These are phyloP conservation scores for Buathra laborator DNA, from an alignment of 2,888 invertebrate species.

Conservation along the genomic window DNA sequence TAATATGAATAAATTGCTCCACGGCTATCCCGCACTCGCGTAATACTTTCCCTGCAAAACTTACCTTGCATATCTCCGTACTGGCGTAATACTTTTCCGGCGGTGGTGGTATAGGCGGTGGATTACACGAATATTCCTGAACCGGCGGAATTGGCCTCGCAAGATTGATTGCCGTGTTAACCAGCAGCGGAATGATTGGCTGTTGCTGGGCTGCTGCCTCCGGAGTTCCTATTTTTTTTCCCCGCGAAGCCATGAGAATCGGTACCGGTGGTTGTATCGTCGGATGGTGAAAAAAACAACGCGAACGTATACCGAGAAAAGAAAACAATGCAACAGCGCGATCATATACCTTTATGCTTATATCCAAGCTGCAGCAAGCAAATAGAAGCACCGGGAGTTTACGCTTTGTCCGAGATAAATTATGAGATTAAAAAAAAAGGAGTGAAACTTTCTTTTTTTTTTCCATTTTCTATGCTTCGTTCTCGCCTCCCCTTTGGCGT, in stretches of 20 bases:
- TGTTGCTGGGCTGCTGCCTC: constrained; percentile 76
- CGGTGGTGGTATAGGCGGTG: constrained; percentile 89
- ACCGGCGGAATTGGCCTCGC: constrained; percentile 81
- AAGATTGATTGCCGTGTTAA: constrained; percentile 83
- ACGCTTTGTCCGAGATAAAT: constrained; percentile 40
- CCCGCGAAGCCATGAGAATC: constrained; percentile 15
- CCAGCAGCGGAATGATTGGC: constrained; percentile 82
- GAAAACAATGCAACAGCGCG: constrained; percentile 34
- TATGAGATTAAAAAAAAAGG: constrained; percentile 38
- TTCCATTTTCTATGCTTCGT: constrained; percentile 27
- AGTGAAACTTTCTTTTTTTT: constrained; percentile 2
- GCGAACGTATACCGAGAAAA: constrained; percentile 47
- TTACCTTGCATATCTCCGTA: constrained; percentile 87
- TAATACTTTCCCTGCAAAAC: constrained; percentile 69
- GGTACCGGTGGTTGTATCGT: constrained; percentile 10
- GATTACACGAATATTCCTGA: constrained; percentile 85
- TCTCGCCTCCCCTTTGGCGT: constrained; percentile 7
- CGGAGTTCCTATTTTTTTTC: constrained; percentile 75
- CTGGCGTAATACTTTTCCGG: constrained; percentile 91
- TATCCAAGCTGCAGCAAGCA: constrained; percentile 20
- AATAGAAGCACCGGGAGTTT: constrained; percentile 44
- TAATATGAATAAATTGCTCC: constrained; percentile 67
- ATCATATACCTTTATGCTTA: constrained; percentile 46
- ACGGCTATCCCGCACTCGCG: constrained; percentile 36
- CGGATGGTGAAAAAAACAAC: constrained; percentile 1